Evolutionary conservation across 1,140 invertebrate genomes (phyloP).

Genomic region (Adoxophyes honmai): DNA sequence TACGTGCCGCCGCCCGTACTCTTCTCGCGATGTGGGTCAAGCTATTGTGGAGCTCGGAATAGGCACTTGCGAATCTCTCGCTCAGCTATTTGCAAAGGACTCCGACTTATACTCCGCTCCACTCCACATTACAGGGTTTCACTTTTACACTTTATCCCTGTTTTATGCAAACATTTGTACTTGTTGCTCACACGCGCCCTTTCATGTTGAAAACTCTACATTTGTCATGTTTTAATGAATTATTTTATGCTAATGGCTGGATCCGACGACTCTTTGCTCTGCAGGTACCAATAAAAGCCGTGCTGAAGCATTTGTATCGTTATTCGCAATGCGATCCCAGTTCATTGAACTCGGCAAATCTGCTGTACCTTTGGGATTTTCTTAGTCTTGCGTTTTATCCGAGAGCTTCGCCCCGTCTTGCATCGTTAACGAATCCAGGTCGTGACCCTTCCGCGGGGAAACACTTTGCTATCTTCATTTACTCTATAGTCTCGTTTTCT

Average conservation of each 20-base stretch:
- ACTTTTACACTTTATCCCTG: neutral
- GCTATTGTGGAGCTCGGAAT: conserved; percentile 17
- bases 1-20: conserved; percentile 17
- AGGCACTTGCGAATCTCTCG: conserved; percentile 22
- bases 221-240: no score
- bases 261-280: no score
- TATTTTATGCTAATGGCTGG: no score
- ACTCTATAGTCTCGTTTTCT: neutral
- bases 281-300: no score
- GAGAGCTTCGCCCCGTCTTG: conserved; percentile 2
- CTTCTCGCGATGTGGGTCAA: conserved; percentile 27
- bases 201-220: no score
- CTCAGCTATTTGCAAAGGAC: conserved; percentile 26
- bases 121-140: conserved; percentile 4
- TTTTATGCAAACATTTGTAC: conserved; percentile 7
- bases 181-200: no score
- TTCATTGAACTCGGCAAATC: no score
- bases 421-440: conserved; percentile 10
- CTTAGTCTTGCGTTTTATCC: neutral
- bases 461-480: conserved; percentile 12
- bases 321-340: no score
- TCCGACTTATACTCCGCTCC: neutral
- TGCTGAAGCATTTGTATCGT: no score
- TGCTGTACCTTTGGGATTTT: neutral
- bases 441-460: conserved; percentile 1